These are phyloP conservation scores for Phrynosoma platyrhinos DNA, from an alignment of 2,113 vertebrate genomes.

Conservation along the genomic window DNA sequence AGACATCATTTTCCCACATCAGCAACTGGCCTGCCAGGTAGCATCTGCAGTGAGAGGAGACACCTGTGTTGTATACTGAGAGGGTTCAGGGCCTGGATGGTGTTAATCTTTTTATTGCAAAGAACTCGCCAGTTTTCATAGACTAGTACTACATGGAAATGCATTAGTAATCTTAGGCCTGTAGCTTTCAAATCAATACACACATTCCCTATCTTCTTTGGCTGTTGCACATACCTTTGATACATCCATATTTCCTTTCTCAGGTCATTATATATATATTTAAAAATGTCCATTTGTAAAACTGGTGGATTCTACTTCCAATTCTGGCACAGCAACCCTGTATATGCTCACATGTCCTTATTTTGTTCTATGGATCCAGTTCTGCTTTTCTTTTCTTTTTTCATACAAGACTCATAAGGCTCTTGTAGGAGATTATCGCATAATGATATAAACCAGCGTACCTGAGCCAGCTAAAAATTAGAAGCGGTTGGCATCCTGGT, in stretches of 20 bases:
- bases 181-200: background rate
- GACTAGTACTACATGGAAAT: background rate
- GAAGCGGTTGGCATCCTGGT: too few species aligned
- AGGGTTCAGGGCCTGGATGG: background rate
- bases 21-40: background rate
- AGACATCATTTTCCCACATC: slow-evolving; percentile 4
- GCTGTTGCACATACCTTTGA: background rate
- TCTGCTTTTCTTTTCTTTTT: too few species aligned
- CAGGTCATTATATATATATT: background rate
- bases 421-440: too few species aligned
- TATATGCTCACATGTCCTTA: background rate
- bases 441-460: too few species aligned
- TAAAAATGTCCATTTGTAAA: background rate
- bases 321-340: background rate
- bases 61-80: background rate
- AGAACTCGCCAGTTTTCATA: background rate
- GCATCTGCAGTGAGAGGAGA: background rate
- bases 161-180: background rate
- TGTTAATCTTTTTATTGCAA: background rate
- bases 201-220: background rate
- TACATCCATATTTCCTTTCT: background rate
- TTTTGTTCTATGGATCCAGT: background rate
- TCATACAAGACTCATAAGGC: too few species aligned
- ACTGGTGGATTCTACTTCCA: background rate
- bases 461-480: too few species aligned